A percentile compares a stretch with the other conserved stretches of the same genome.
phyloP scores from a whole-genome alignment of 2,797 vertebrate genomes.

The Delichon dasypus region DNA sequence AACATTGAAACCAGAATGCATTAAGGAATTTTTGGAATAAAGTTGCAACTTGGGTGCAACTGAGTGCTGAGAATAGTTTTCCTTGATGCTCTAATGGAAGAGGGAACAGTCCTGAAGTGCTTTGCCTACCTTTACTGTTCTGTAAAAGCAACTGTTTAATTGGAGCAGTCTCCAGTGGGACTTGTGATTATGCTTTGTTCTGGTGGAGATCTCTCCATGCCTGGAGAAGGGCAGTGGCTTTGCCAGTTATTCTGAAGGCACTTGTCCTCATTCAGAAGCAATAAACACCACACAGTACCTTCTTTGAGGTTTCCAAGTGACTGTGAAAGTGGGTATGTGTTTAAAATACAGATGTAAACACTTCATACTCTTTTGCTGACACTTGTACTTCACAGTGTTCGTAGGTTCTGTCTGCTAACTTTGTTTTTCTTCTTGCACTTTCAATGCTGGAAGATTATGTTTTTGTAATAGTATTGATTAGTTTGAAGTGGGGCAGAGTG shows the following conservation, averaged over 20 bases:
- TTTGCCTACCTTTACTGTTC: neutral
- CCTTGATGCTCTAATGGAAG: neutral
- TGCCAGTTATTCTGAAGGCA: neutral
- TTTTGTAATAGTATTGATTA: neutral
- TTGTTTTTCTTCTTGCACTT: neutral
- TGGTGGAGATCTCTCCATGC: neutral
- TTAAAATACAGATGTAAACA: neutral
- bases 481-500: neutral
- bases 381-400: neutral
- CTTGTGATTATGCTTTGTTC: conserved; percentile 23
- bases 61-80: neutral
- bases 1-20: neutral
- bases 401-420: neutral
- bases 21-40: conserved; percentile 54
- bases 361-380: neutral
- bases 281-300: neutral
- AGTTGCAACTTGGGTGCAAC: conserved; percentile 3
- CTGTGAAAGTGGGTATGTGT: neutral
- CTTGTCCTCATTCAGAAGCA: neutral
- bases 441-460: neutral
- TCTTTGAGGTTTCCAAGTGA: neutral
- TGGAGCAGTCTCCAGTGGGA: neutral
- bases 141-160: conserved; percentile 19
- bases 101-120: neutral
- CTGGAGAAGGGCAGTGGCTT: neutral